phyloP scores from a whole-genome alignment of 2,113 vertebrate species.

The Pristiophorus japonicus region DNA sequence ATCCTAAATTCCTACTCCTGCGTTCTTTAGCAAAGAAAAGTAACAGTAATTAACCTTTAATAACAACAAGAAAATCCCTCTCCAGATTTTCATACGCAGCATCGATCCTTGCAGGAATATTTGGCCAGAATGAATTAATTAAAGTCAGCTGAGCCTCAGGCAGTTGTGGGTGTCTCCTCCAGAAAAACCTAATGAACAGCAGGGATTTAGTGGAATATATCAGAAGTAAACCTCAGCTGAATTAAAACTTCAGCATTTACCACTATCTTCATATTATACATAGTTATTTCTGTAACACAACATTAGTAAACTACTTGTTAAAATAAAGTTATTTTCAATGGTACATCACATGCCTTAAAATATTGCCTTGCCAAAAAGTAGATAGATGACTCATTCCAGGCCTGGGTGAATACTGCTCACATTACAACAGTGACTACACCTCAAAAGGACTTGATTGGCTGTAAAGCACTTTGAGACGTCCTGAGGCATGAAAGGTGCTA shows the following conservation, averaged over 20 bases:
- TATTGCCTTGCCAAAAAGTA: not conserved
- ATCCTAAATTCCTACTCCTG: not conserved
- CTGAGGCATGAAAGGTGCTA: no score
- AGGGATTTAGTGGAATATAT: not conserved
- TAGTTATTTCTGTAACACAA: not conserved
- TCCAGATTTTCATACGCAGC: conserved; percentile 67
- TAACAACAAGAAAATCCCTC: conserved; percentile 53
- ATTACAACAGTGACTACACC: not conserved
- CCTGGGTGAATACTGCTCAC: not conserved
- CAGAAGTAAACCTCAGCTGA: not conserved
- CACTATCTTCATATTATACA: not conserved
- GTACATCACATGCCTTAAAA: not conserved
- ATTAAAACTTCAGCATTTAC: not conserved
- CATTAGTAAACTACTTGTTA: not conserved
- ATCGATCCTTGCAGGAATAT: conserved; percentile 65
- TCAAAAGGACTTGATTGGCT: not conserved
- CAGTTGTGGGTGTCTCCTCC: conserved; percentile 63
- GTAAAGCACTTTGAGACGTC: not conserved
- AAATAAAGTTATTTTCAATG: not conserved
- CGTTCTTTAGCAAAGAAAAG: conserved; percentile 27
- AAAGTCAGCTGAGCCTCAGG: conserved; percentile 53
- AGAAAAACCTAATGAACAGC: conserved; percentile 64
- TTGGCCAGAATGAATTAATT: conserved; percentile 74
- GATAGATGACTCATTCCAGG: not conserved
- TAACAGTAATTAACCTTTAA: conserved; percentile 60